Percentiles rank a stretch among this genome's conserved stretches.
Evolutionary conservation across 2,797 vertebrate species (phyloP).

Genomic region (Sebastolobus altivelis): DNA sequence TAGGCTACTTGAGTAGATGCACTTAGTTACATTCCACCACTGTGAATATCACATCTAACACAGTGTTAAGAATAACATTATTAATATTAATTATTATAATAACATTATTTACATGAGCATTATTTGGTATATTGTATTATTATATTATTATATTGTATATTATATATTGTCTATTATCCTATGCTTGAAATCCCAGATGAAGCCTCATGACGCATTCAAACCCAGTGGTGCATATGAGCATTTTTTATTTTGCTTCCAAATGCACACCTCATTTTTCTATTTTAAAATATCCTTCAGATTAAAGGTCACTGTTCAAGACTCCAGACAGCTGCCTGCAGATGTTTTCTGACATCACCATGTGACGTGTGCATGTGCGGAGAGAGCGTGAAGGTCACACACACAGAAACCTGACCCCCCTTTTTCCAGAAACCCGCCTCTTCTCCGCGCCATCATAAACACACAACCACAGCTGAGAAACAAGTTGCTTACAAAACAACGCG

Average conservation of each 20-base stretch:
- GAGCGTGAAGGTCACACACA: constrained; percentile 69
- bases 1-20: no score
- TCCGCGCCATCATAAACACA: not conserved
- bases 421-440: not conserved
- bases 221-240: not conserved
- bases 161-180: no score
- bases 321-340: constrained; percentile 36
- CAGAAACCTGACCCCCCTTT: constrained; percentile 18
- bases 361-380: constrained; percentile 23
- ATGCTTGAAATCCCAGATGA: not conserved
- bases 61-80: not conserved
- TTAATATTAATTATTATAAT: not conserved
- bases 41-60: not conserved
- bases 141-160: no score
- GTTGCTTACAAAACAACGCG: constrained; percentile 30
- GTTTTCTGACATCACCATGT: constrained; percentile 46
- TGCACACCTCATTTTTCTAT: not conserved
- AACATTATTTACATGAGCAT: not conserved
- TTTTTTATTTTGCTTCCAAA: not conserved
- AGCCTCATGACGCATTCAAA: constrained; percentile 11
- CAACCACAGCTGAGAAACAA: fast-evolving
- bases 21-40: not conserved
- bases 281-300: not conserved
- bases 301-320: not conserved
- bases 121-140: not conserved